Evolutionary conservation across 2,113 vertebrate species (phyloP).

Genomic region (Lophura nycthemera): DNA sequence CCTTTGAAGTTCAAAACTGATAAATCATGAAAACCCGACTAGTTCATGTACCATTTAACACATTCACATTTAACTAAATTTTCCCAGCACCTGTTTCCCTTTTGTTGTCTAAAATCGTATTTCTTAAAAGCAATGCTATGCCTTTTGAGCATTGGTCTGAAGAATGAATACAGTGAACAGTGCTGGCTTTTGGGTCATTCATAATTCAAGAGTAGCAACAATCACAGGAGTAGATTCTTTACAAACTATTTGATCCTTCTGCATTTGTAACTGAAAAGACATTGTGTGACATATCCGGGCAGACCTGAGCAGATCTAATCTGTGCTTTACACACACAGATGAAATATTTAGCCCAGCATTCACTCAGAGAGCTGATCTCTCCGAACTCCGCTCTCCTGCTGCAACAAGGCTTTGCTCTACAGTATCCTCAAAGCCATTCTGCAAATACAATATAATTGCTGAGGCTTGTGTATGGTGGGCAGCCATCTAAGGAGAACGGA

Average conservation of each 20-base stretch:
- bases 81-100: not conserved
- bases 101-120: conserved; percentile 52
- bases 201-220: not conserved
- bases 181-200: not conserved
- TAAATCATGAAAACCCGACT: conserved; percentile 74
- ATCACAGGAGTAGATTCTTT: conserved; percentile 12
- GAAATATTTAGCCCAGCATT: not conserved
- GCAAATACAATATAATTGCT: not conserved
- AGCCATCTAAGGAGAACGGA: not conserved
- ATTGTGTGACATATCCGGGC: not conserved
- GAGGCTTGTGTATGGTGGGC: not conserved
- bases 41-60: conserved; percentile 72
- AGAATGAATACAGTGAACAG: not conserved
- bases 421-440: not conserved
- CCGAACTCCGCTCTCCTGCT: accelerated
- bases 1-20: conserved; percentile 73
- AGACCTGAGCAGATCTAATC: not conserved
- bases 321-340: not conserved
- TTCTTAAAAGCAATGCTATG: not conserved
- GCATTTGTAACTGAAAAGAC: not conserved
- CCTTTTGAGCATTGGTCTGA: not conserved
- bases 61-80: conserved; percentile 71
- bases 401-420: not conserved
- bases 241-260: not conserved
- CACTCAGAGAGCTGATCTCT: not conserved